Evolutionary conservation across 1,140 invertebrate species (phyloP).

Genomic region (Drosophila kepulauana): DNA sequence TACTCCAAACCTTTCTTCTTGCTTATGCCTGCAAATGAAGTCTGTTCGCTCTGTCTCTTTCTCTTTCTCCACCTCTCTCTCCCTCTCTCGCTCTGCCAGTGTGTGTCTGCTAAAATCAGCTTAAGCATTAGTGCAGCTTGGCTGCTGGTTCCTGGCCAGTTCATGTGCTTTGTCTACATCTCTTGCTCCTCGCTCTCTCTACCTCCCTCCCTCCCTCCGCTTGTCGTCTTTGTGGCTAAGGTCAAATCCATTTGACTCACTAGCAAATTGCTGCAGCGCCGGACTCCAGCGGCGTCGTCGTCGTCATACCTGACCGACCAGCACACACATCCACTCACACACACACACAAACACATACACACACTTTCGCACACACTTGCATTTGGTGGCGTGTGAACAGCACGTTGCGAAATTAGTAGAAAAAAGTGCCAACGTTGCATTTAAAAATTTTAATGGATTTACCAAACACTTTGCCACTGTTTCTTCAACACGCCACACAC

Average conservation of each 20-base stretch:
- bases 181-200: conserved; percentile 11
- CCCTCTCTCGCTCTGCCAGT: background rate
- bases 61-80: background rate
- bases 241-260: conserved; percentile 81
- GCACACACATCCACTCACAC: conserved; percentile 31
- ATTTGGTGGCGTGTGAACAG: conserved; percentile 10
- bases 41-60: conserved; percentile 48
- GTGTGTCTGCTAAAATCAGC: conserved; percentile 69
- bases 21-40: conserved; percentile 67
- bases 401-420: conserved; percentile 67
- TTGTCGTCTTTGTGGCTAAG: conserved; percentile 62
- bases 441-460: conserved; percentile 79
- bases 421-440: conserved; percentile 75
- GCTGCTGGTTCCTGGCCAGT: conserved; percentile 60
- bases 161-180: background rate
- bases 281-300: conserved; percentile 67
- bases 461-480: conserved; percentile 45
- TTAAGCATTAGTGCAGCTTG: conserved; percentile 73
- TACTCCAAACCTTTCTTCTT: conserved; percentile 12
- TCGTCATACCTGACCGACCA: conserved; percentile 70
- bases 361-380: background rate
- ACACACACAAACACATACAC: conserved; percentile 15
- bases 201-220: background rate
- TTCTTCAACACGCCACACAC: conserved; percentile 37
- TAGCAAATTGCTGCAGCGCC: conserved; percentile 74